Conservation (phyloP, 2,888 invertebrate genomes). For the Aleiodes testaceus region DNA sequence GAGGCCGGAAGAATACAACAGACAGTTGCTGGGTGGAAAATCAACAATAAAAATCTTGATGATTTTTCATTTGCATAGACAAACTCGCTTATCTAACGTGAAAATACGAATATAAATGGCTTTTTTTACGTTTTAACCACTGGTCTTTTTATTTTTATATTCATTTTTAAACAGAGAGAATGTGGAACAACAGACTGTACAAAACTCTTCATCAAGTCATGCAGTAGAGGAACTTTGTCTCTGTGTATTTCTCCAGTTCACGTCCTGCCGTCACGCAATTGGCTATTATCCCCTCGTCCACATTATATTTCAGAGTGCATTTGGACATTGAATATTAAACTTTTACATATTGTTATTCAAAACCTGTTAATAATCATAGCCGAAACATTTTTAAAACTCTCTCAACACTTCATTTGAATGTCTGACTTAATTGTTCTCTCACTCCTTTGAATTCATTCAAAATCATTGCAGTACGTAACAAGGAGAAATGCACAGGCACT, state of each 20-base stretch:
- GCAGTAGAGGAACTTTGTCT: conserved; percentile 25
- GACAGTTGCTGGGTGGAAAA: not conserved
- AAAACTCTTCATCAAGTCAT: conserved; percentile 29
- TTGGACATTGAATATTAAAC: conserved; percentile 27
- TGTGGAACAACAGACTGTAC: conserved; percentile 28
- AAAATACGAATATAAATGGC: conserved; percentile 18
- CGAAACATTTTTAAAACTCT: conserved; percentile 1
- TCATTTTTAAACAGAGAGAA: conserved; percentile 18
- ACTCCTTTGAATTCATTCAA: too few relatives aligned
- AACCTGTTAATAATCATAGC: conserved; percentile 21
- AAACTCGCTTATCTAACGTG: conserved; percentile 30
- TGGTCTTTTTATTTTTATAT: not conserved
- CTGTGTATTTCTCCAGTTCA: conserved; percentile 28
- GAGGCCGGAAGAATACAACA: not conserved
- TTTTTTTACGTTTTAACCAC: not conserved
- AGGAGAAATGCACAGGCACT: not conserved
- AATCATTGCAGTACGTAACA: not conserved
- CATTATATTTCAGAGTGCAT: conserved; percentile 24
- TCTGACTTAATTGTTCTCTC: too few relatives aligned
- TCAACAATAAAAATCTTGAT: conserved; percentile 29
- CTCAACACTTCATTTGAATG: not conserved
- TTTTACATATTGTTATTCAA: not conserved
- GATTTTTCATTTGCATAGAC: conserved; percentile 35
- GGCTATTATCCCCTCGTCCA: conserved; percentile 26
- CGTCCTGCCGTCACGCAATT: conserved; percentile 31